A percentile compares a stretch with the other conserved stretches of the same genome.
phyloP scores from a whole-genome alignment of 23 tunicate genomes.

The Oikopleura albicans region DNA sequence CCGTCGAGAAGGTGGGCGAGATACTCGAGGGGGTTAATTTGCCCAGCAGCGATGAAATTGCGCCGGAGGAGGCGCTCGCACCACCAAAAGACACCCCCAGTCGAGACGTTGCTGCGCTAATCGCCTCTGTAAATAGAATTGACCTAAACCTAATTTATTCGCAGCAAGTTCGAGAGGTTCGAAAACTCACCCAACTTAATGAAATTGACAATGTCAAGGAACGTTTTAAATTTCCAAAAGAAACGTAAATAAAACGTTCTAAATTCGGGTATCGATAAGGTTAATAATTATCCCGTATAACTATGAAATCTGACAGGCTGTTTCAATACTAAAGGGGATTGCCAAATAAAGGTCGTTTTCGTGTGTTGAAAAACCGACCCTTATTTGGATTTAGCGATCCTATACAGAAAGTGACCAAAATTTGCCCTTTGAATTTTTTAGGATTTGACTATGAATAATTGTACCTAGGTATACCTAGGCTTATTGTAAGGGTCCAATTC shows the following conservation, averaged over 20 bases:
- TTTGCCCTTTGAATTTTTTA: too few species aligned
- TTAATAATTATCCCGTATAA: too few species aligned
- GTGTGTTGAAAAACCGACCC: too few species aligned
- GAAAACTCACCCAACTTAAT: background rate
- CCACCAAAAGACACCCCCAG: background rate
- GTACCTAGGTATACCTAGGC: background rate
- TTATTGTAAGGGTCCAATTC: background rate
- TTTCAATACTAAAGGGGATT: too few species aligned
- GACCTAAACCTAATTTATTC: background rate
- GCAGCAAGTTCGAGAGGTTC: background rate
- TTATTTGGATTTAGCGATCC: too few species aligned
- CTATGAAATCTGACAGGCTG: too few species aligned
- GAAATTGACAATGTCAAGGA: background rate
- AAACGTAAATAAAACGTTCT: too few species aligned
- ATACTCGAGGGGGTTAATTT: background rate
- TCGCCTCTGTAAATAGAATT: background rate
- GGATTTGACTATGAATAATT: too few species aligned
- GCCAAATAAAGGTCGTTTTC: too few species aligned
- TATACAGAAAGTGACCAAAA: too few species aligned
- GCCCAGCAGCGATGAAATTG: background rate
- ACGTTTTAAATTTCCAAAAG: too few species aligned
- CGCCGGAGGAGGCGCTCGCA: background rate
- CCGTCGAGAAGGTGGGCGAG: background rate
- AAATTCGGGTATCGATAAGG: too few species aligned
- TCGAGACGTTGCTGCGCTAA: background rate